Evolutionary conservation across 2,113 vertebrate species (phyloP).

Genomic region (Cichladusa arquata): DNA sequence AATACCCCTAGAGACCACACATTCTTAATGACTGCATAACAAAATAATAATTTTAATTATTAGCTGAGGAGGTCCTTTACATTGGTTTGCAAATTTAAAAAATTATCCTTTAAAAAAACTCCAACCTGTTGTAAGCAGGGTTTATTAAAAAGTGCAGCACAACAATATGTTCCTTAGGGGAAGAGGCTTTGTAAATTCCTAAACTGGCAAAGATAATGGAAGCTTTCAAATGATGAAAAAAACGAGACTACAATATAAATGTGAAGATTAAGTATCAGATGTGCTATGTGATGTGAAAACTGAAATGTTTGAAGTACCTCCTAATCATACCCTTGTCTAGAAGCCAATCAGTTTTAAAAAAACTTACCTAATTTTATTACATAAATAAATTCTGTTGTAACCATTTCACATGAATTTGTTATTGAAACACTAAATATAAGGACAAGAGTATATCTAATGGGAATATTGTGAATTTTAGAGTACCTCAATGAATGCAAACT

Average conservation of each 20-base stretch:
- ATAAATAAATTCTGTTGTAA: not conserved
- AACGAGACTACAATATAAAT: not conserved
- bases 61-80: conserved; percentile 20
- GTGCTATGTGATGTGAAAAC: not conserved
- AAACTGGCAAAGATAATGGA: not conserved
- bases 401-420: not conserved
- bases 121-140: not conserved
- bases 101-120: not conserved
- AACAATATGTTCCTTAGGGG: not conserved
- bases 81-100: conserved; percentile 15
- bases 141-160: not conserved
- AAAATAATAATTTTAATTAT: conserved; percentile 43
- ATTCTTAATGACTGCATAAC: conserved; percentile 24
- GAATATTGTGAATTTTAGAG: not conserved
- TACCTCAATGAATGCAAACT: not conserved
- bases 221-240: not conserved
- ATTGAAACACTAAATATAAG: not conserved
- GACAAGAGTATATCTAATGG: not conserved
- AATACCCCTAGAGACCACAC: conserved; percentile 18
- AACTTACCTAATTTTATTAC: not conserved
- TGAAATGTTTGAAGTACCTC: conserved; percentile 19
- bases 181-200: not conserved
- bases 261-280: not conserved
- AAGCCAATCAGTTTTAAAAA: not conserved
- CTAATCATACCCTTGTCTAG: not conserved